phyloP scores from a whole-genome alignment of 2,113 vertebrate genomes.

The Podilymbus podiceps region DNA sequence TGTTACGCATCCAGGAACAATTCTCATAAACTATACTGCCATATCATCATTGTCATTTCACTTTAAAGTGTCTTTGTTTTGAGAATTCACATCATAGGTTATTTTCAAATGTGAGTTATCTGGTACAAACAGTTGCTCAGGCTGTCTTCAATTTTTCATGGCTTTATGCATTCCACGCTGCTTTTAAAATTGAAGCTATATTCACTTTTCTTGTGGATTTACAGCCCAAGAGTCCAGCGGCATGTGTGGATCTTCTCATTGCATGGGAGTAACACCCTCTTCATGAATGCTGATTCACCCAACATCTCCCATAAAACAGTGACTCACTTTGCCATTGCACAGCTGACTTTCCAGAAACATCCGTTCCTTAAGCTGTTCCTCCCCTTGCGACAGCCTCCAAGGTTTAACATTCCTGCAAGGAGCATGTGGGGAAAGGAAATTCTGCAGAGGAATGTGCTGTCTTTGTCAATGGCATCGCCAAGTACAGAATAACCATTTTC shows the following conservation, averaged over 20 bases:
- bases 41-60: neutral
- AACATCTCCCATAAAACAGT: neutral
- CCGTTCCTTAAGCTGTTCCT: neutral
- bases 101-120: neutral
- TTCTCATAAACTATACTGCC: neutral
- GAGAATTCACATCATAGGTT: neutral
- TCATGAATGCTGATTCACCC: neutral
- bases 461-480: neutral
- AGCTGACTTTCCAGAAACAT: neutral
- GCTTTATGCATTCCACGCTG: neutral
- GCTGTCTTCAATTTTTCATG: neutral
- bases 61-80: neutral
- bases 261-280: neutral
- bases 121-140: neutral
- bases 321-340: neutral
- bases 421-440: neutral
- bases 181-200: neutral
- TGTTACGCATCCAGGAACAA: neutral
- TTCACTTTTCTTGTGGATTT: neutral
- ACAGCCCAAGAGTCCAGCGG: neutral
- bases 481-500: neutral
- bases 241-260: neutral
- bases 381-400: neutral
- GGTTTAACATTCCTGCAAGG: neutral
- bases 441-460: neutral